These are phyloP conservation scores for Hafferia zeledoni DNA, from an alignment of 2,797 vertebrate species.

Conservation along the genomic window DNA sequence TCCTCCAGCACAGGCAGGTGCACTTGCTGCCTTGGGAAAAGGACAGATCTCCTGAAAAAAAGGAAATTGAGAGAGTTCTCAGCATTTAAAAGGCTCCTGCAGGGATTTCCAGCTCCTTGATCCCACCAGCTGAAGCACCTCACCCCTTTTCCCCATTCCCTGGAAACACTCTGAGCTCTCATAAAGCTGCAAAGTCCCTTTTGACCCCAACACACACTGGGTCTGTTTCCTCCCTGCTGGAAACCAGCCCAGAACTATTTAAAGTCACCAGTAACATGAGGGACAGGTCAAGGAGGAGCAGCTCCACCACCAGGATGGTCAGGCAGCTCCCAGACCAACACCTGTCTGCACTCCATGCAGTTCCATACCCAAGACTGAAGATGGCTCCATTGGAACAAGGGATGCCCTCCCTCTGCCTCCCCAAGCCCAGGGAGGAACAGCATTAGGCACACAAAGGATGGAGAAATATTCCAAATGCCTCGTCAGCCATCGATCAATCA, in stretches of 20 bases:
- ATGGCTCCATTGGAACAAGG: not conserved
- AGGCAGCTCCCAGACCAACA: not conserved
- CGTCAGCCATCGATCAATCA: not conserved
- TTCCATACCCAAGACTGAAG: not conserved
- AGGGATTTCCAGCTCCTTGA: not conserved
- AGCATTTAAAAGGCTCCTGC: not conserved
- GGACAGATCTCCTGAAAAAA: not conserved
- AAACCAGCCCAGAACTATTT: not conserved
- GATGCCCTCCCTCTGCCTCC: not conserved
- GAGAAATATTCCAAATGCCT: not conserved
- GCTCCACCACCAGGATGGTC: not conserved
- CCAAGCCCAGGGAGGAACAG: not conserved
- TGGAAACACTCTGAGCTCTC: not conserved
- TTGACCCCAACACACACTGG: not conserved
- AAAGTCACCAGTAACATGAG: fast-evolving
- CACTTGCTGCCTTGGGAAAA: not conserved
- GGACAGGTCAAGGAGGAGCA: fast-evolving
- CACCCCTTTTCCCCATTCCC: not conserved
- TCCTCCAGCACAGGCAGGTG: not conserved
- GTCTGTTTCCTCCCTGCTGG: not conserved
- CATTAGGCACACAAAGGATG: not conserved
- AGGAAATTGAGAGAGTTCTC: not conserved
- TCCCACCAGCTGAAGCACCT: not conserved
- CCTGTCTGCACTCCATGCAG: not conserved
- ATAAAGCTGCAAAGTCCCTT: not conserved